Conservation (phyloP, 2,113 vertebrate species). For the Geococcyx californianus region DNA sequence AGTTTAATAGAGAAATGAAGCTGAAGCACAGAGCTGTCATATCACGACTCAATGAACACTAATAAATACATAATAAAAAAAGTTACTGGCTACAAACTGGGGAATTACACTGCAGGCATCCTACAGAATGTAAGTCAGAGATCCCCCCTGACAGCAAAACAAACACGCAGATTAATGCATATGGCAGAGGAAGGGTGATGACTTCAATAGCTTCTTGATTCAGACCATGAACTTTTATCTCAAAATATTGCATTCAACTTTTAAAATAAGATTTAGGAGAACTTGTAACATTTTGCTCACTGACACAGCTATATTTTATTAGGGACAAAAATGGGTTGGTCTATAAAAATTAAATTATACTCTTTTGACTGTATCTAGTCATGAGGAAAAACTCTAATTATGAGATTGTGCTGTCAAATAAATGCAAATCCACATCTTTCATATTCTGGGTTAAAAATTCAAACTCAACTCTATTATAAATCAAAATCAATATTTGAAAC, state of each 20-base stretch:
- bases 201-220: constrained; percentile 27
- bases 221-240: constrained; percentile 48
- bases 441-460: constrained; percentile 68
- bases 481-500: constrained; percentile 74
- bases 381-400: constrained; percentile 75
- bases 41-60: background rate
- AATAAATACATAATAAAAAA: background rate
- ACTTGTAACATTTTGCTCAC: constrained; percentile 57
- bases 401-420: constrained; percentile 70
- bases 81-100: background rate
- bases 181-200: constrained; percentile 30
- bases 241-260: constrained; percentile 53
- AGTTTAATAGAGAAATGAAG: background rate
- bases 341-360: constrained; percentile 74
- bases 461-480: constrained; percentile 46
- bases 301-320: constrained; percentile 64
- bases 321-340: constrained; percentile 67
- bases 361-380: constrained; percentile 71
- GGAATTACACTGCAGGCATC: background rate
- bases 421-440: constrained; percentile 74
- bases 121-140: background rate
- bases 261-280: constrained; percentile 60
- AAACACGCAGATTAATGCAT: constrained; percentile 14
- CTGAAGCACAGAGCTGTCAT: background rate
- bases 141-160: background rate